Evolutionary conservation across 2,113 vertebrate genomes (phyloP), one percentile per base, ranked within the genome.

Genomic region (Vanacampus margaritifer): DNA sequence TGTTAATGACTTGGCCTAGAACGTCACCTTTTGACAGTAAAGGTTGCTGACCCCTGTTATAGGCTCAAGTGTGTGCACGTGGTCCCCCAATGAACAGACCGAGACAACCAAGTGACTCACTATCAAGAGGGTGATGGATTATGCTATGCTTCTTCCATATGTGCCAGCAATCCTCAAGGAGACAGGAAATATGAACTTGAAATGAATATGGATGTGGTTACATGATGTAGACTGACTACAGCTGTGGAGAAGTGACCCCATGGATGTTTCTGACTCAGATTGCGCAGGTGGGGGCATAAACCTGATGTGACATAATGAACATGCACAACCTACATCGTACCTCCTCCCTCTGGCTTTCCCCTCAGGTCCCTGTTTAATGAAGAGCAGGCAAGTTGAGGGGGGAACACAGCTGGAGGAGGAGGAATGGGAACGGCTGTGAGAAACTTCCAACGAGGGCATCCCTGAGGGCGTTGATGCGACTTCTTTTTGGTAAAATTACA

Each of bases 351-450:
- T 45, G 64, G 46, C 54, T 71, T 61, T 74, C 78, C 62, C 64
- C 72, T 83, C 43, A 72, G 72, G 79, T 71, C 68, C 72, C 59
- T 68, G 75, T 84, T 88, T 90, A 90, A 93, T 89, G 80, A 83
- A 83, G 81, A 88, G 81, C 88, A 84, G 76, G 69, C 58, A 62
- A 75, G 59, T 41, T 37, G 71, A 57, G 66, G 73, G 83, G 79
- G 74, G 45, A 66, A 79, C 79, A 73, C 88, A 89, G 86, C 87
- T 89, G 83, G 77, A 82, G 74, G 54, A 82, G 60, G 60, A 26
- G 61, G 71, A 78, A 73, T 77, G 78, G 72, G 74, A 83, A 86
- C 43, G 64, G 65, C 74, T 80, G 72, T 72, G 65, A 71, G 77
- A 85, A 89, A 88, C 60, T 81, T 73, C 88, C 74, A 41, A 72